Percentiles rank a stretch among this genome's conserved stretches.
Evolutionary conservation across 2,113 vertebrate species (phyloP).

Genomic region (Sitta europaea): DNA sequence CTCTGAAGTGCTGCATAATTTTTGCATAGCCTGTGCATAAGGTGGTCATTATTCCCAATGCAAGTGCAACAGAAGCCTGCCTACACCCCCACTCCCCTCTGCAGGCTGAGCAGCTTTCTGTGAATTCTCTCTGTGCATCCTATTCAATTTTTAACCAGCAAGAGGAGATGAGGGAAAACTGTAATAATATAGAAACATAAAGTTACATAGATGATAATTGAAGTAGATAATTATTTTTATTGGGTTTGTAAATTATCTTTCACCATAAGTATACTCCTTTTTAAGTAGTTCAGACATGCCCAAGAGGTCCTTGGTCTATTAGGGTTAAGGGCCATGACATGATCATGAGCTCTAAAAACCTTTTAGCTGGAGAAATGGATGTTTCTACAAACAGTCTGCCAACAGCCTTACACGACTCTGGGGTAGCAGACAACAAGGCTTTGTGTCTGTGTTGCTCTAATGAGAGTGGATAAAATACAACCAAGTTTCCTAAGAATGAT

Average conservation of each 20-base stretch:
- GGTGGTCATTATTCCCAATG: neutral
- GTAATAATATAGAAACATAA: neutral
- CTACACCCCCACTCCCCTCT: neutral
- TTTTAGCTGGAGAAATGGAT: neutral
- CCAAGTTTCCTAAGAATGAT: neutral
- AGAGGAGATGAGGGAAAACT: neutral
- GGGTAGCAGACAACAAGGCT: neutral
- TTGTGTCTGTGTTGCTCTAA: neutral
- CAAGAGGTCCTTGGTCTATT: neutral
- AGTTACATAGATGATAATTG: neutral
- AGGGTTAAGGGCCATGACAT: neutral
- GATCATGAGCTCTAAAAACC: neutral
- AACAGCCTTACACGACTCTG: neutral
- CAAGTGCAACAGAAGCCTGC: neutral
- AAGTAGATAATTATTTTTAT: neutral
- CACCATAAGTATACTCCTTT: neutral
- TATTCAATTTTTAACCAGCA: neutral
- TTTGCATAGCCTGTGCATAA: neutral
- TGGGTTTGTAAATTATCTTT: neutral
- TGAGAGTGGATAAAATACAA: neutral
- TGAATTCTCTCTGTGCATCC: neutral
- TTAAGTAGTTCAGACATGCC: neutral
- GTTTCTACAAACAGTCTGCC: neutral
- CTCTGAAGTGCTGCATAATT: neutral
- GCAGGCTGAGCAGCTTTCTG: fast-evolving